Evolutionary conservation across 1,140 invertebrate species (phyloP).

Genomic region (Leptinotarsa lineolata): DNA sequence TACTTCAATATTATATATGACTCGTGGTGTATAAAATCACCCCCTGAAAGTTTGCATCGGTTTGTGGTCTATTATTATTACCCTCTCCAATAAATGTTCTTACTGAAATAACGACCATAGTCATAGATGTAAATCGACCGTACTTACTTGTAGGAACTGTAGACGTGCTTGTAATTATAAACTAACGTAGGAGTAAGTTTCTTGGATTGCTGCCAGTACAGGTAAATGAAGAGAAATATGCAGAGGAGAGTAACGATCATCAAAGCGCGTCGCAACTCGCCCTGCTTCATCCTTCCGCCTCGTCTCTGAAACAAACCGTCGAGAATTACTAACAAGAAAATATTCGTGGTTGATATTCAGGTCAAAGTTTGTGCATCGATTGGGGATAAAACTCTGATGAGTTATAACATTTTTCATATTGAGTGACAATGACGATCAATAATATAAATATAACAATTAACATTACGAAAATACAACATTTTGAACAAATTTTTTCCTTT

Average conservation of each 20-base stretch:
- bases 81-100: no score
- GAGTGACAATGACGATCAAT: background rate
- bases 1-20: no score
- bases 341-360: background rate
- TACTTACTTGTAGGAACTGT: slow-evolving; percentile 42
- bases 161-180: slow-evolving; percentile 41
- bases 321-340: background rate
- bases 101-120: no score
- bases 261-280: slow-evolving; percentile 59
- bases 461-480: no score
- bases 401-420: background rate
- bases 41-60: no score
- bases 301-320: slow-evolving; percentile 47
- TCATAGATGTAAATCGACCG: background rate
- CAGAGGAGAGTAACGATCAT: slow-evolving; percentile 60
- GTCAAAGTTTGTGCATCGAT: no score
- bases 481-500: no score
- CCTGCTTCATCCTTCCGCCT: slow-evolving; percentile 49
- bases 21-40: no score
- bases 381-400: background rate
- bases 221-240: slow-evolving; percentile 60
- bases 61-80: no score
- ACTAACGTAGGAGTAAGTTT: slow-evolving; percentile 33
- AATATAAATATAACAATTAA: background rate
- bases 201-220: slow-evolving; percentile 56